Base-by-base conservation (phyloP, 2,888 invertebrate genomes). In the Cryptosula pallasiana region DNA sequence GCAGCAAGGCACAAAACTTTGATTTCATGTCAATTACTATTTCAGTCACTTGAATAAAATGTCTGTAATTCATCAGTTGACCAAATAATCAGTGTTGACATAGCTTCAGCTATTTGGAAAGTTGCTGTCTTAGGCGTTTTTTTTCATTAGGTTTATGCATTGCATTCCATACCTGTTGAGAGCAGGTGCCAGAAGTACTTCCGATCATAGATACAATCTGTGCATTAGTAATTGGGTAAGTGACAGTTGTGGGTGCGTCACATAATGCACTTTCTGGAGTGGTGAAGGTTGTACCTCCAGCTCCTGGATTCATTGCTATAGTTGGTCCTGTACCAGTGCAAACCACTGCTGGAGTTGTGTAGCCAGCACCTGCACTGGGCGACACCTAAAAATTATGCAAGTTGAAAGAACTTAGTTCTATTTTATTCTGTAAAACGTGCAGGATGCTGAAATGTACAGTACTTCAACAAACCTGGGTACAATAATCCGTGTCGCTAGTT, bases 111-210 rank as follows among this genome's bases (percentile, higher is more conserved):
- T n/a, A n/a, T n/a, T n/a, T n/a, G n/a, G n/a, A n/a, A n/a, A n/a
- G n/a, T n/a, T n/a, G n/a, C n/a, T n/a, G n/a, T n/a, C n/a, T n/a
- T n/a, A n/a, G n/a, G n/a, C n/a, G n/a, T n/a, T n/a, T n/a, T n/a
- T n/a, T n/a, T n/a, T n/a, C n/a, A n/a, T n/a, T n/a, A n/a, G n/a
- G n/a, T n/a, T n/a, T n/a, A n/a, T n/a, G n/a, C n/a, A n/a, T n/a
- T n/a, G n/a, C n/a, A n/a, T n/a, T n/a, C n/a, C 63, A 29, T 32
- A 63, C 63, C 34, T 25, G 25, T 63, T 63, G 63, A 34, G 25
- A 25, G 34, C 63, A 63, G n/a, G 63, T 63, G 5, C 63, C 63
- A 1, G 63, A 25, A 32, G 63, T 63, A n/a, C 63, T 63, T 63
- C n/a, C 3, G 32, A 63, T 63, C 63, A 63, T 63, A 16, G 63